Evolutionary conservation across 2,797 vertebrate genomes (phyloP).

Genomic region (Mormyrops attenuatus): DNA sequence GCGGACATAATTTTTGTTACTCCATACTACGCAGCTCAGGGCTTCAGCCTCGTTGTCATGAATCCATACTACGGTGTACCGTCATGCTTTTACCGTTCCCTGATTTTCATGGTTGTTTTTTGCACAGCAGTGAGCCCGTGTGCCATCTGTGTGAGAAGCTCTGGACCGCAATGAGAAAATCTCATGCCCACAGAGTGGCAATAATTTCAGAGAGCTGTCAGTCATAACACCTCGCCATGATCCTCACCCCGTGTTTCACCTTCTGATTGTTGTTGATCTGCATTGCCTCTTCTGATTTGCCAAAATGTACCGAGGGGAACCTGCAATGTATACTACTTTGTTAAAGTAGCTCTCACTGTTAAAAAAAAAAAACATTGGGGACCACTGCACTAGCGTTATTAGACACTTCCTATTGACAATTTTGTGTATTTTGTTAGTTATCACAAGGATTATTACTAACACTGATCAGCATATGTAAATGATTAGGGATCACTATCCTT

Average conservation of each 20-base stretch:
- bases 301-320: background rate
- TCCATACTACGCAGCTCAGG: background rate
- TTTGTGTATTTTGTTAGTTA: background rate
- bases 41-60: background rate
- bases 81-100: background rate
- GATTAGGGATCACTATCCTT: background rate
- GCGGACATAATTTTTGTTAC: background rate
- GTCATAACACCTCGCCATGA: background rate
- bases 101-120: background rate
- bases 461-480: background rate
- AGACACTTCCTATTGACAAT: background rate
- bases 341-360: background rate
- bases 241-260: background rate
- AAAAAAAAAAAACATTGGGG: background rate
- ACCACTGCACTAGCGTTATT: background rate
- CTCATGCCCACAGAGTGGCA: background rate
- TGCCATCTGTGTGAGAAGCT: background rate
- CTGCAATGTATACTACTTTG: background rate
- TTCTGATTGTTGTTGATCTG: background rate
- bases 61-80: background rate
- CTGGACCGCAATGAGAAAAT: background rate
- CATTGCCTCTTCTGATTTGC: background rate
- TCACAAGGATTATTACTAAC: background rate
- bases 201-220: slow-evolving; percentile 3
- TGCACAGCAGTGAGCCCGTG: background rate